A percentile compares a stretch with the other conserved stretches of the same genome.
These are phyloP conservation scores for Anarhynchus alexandrinus DNA, from an alignment of 2,113 vertebrate species.

Conservation along the genomic window DNA sequence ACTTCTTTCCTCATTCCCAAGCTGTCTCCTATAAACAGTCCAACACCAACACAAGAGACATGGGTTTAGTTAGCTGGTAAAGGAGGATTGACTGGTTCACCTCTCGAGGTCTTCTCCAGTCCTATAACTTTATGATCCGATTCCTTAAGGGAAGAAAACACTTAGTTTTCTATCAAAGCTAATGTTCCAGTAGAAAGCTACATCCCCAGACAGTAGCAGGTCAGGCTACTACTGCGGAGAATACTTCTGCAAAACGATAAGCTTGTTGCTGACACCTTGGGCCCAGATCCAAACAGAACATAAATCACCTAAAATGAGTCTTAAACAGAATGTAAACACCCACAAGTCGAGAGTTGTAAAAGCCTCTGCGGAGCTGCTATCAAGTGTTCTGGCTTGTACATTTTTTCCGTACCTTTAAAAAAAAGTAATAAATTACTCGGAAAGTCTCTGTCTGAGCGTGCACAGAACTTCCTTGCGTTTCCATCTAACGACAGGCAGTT, in stretches of 20 bases:
- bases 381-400: not conserved
- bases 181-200: not conserved
- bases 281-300: not conserved
- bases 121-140: not conserved
- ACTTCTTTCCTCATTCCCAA: not conserved
- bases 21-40: not conserved
- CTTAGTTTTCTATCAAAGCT: not conserved
- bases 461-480: not conserved
- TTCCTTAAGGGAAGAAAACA: not conserved
- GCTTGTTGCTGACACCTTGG: not conserved
- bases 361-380: not conserved
- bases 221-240: not conserved
- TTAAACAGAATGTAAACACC: not conserved
- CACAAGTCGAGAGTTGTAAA: not conserved
- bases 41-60: not conserved
- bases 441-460: not conserved
- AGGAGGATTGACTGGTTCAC: not conserved
- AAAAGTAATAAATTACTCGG: not conserved
- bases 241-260: not conserved
- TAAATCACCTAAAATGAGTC: not conserved
- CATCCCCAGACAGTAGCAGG: not conserved
- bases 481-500: not conserved
- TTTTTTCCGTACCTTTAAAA: not conserved
- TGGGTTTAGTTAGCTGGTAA: not conserved
- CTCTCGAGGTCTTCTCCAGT: not conserved